phyloP scores from a whole-genome alignment of 2,888 invertebrate species.

The Plutella xylostella region DNA sequence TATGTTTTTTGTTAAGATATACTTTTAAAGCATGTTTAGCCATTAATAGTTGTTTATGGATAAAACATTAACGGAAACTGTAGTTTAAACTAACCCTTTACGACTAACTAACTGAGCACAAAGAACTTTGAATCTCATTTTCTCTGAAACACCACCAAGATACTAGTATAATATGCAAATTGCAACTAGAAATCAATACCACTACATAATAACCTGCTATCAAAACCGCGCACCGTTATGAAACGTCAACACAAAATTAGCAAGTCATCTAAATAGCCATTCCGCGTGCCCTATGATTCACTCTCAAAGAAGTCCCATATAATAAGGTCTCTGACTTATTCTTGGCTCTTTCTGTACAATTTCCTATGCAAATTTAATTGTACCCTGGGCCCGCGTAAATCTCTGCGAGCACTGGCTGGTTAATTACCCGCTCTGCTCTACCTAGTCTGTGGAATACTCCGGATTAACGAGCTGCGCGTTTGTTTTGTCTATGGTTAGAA shows the following conservation, averaged over 20 bases:
- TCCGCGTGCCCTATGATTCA: slow-evolving; percentile 3
- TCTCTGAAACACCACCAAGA: no score
- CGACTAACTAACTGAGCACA: no score
- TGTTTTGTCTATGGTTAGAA: background rate
- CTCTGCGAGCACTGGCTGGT: slow-evolving; percentile 55
- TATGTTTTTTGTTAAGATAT: no score
- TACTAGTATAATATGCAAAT: no score
- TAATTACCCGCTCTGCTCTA: slow-evolving; percentile 58
- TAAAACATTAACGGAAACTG: no score
- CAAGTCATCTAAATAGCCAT: background rate
- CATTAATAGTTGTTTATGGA: no score
- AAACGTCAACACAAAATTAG: background rate
- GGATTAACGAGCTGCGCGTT: slow-evolving; percentile 63
- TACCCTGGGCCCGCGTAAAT: slow-evolving; percentile 65
- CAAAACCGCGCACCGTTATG: background rate
- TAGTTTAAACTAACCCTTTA: no score
- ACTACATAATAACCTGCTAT: background rate
- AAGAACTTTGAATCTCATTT: no score
- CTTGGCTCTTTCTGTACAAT: slow-evolving; percentile 62
- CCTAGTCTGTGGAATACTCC: no score
- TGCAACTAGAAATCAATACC: background rate
- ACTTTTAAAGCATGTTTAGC: no score
- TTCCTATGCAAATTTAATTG: slow-evolving; percentile 70
- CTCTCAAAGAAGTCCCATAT: slow-evolving; percentile 29
- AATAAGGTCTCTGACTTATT: slow-evolving; percentile 60